Evolutionary conservation across 1,140 invertebrate genomes (phyloP), one percentile per base, ranked within the genome.

Genomic region (Sarcophaga bullata): DNA sequence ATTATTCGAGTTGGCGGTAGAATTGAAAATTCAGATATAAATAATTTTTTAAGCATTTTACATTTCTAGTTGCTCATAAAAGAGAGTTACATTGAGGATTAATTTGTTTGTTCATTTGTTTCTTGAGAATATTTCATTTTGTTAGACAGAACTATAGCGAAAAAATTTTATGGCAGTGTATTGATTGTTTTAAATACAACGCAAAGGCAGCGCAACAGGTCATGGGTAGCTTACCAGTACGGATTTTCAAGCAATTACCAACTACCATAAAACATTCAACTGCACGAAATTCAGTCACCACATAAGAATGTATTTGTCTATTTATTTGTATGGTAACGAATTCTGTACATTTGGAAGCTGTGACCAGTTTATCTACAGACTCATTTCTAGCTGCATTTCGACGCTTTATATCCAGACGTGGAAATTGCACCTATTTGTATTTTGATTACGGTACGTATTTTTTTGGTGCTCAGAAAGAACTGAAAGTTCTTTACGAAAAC

Each of bases 391-490:
- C 50, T 8, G 52, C 78, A 6, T 80, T 54, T n/a, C 49, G 87
- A n/a, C n/a, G n/a, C n/a, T n/a, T n/a, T n/a, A n/a, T n/a, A n/a
- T n/a, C n/a, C n/a, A n/a, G n/a, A n/a, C n/a, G n/a, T n/a, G n/a
- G n/a, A n/a, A n/a, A n/a, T n/a, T n/a, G n/a, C n/a, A n/a, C n/a
- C n/a, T n/a, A n/a, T n/a, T n/a, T n/a, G n/a, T n/a, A n/a, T n/a
- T n/a, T n/a, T n/a, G n/a, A 89, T 48, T 84, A 85, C 52, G 89
- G 88, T 0, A 87, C 86, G 0, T 90, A 89, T 82, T 90, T 90
- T 78, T 78, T 87, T 13, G 87, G 86, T 0, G 85, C 86, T 15
- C n/a, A 25, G 47, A 73, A 72, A 17, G 37, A 19, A 10, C 47
- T 58, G 8, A 8, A 25, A 8, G 25, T 58, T 13, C 25, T 80